Conservation (phyloP, 2,113 vertebrate genomes). For the Centropus unirufus region DNA sequence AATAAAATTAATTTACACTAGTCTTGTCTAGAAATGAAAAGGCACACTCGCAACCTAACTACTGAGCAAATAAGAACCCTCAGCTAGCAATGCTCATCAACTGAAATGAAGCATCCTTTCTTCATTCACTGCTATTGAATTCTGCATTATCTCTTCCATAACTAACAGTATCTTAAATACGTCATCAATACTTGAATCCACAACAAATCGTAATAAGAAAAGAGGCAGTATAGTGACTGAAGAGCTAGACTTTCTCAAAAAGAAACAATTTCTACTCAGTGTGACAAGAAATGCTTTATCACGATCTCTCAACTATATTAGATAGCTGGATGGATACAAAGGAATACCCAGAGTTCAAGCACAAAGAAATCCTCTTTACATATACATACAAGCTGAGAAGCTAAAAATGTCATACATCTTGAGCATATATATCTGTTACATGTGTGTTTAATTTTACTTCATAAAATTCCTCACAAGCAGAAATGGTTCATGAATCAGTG, state of each 20-base stretch:
- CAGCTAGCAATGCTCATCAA: not conserved
- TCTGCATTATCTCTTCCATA: not conserved
- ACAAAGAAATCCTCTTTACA: not conserved
- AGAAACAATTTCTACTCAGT: not conserved
- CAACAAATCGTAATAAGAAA: not conserved
- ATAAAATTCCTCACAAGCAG: not conserved
- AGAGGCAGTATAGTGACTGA: not conserved
- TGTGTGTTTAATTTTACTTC: not conserved
- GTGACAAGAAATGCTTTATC: not conserved
- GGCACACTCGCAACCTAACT: not conserved
- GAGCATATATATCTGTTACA: not conserved
- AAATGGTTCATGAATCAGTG: not conserved
- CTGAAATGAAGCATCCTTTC: not conserved
- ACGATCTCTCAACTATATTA: not conserved
- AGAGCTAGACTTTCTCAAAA: not conserved
- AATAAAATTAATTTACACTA: not conserved
- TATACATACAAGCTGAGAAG: not conserved
- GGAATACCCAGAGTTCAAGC: not conserved
- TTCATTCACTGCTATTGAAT: not conserved
- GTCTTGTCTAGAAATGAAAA: not conserved
- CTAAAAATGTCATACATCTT: not conserved
- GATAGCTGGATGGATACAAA: not conserved
- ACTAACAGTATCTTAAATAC: not conserved
- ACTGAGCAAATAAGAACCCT: not conserved
- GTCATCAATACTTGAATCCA: not conserved